Percentiles rank a stretch among this genome's conserved stretches.
Evolutionary conservation across 2,888 invertebrate species (phyloP).

Genomic region (Drosophila austrosaltans): DNA sequence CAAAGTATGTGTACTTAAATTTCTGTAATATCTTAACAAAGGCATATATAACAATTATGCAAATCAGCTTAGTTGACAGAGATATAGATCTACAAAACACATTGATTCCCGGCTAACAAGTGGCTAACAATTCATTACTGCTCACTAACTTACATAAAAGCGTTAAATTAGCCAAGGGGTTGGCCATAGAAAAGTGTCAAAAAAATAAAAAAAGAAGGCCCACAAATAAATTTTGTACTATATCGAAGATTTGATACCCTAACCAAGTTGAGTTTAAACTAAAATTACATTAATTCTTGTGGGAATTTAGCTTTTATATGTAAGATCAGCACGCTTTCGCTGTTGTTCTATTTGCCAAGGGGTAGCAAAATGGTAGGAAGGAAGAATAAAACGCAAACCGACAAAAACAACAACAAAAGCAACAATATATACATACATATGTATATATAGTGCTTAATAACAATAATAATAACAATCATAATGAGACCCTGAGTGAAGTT

Average conservation of each 20-base stretch:
- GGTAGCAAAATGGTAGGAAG: not conserved
- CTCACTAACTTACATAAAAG: slow-evolving; percentile 71
- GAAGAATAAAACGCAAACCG: not conserved
- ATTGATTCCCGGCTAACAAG: slow-evolving; percentile 26
- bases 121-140: slow-evolving; percentile 42
- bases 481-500: slow-evolving; percentile 42
- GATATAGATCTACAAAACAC: slow-evolving; percentile 17
- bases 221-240: not conserved
- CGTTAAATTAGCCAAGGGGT: slow-evolving; percentile 65
- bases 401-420: slow-evolving; percentile 13
- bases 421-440: not conserved
- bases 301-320: too few species aligned
- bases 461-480: slow-evolving; percentile 55
- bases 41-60: slow-evolving; percentile 34
- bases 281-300: too few species aligned
- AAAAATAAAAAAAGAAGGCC: not conserved
- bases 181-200: not conserved
- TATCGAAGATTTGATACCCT: slow-evolving; percentile 34
- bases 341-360: slow-evolving; percentile 30
- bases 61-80: slow-evolving; percentile 31
- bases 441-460: slow-evolving; percentile 12
- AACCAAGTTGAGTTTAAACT: too few species aligned
- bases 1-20: not conserved
- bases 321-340: too few species aligned
- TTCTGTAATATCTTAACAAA: slow-evolving; percentile 6